Conservation (phyloP, 2,888 invertebrate species). For the Didymodactylos carnosus region DNA sequence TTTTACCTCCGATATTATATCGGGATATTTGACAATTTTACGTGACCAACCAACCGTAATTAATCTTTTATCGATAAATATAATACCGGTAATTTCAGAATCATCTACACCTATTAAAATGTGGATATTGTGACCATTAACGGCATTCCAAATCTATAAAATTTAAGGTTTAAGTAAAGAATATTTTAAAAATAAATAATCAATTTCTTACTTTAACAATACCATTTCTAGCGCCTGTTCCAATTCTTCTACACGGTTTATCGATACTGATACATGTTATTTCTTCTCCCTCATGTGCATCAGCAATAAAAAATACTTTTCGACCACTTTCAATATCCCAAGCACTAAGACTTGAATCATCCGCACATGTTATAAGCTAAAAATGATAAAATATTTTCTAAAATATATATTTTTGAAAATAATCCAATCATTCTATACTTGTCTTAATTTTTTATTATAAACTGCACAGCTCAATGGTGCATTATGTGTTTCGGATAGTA, state of each 20-base stretch:
- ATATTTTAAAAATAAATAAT: not conserved
- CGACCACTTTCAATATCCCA: constrained; percentile 58
- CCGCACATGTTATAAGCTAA: constrained; percentile 61
- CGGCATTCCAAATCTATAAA: constrained; percentile 31
- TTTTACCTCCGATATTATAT: constrained; percentile 29
- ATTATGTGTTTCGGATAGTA: constrained; percentile 20
- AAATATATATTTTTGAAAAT: not conserved
- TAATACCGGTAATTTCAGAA: constrained; percentile 30
- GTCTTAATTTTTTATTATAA: constrained; percentile 30
- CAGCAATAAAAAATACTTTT: constrained; percentile 28
- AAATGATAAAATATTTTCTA: not conserved
- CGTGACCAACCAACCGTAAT: constrained; percentile 32
- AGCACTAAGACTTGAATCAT: constrained; percentile 63
- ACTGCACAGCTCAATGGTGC: constrained; percentile 30
- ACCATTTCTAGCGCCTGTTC: constrained; percentile 32
- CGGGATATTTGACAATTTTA: constrained; percentile 26
- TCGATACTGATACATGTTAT: constrained; percentile 31
- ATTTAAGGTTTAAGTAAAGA: not conserved
- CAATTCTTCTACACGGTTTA: constrained; percentile 23
- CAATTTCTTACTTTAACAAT: constrained; percentile 25
- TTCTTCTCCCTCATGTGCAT: constrained; percentile 31
- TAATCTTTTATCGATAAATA: constrained; percentile 25
- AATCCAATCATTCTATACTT: no score
- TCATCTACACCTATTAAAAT: constrained; percentile 27
- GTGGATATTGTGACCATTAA: constrained; percentile 32